phyloP scores from a whole-genome alignment of 2,113 vertebrate species.

The Mesembrinibis cayennensis region DNA sequence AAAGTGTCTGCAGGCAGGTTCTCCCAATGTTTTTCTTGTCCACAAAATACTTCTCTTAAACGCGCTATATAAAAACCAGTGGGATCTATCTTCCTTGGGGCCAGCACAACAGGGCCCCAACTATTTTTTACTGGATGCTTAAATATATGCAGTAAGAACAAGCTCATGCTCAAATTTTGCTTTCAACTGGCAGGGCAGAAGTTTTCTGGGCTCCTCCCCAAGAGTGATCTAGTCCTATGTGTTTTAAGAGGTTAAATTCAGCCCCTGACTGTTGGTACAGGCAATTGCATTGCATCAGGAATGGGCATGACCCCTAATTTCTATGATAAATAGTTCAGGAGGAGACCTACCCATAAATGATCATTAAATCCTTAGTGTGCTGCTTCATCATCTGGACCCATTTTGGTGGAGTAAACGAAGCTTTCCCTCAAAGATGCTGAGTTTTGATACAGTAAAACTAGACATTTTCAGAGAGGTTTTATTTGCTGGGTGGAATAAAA shows the following conservation, averaged over 20 bases:
- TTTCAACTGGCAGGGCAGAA: not conserved
- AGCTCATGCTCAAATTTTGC: not conserved
- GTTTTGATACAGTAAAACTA: not conserved
- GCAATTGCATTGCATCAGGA: not conserved
- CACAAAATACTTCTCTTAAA: not conserved
- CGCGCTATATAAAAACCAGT: fast-evolving
- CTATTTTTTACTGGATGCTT: not conserved
- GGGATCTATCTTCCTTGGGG: not conserved
- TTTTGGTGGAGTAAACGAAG: not conserved
- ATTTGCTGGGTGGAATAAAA: constrained; percentile 31
- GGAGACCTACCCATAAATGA: not conserved
- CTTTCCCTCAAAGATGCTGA: not conserved
- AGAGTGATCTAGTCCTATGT: not conserved
- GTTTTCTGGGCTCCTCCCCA: not conserved
- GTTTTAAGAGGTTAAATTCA: not conserved
- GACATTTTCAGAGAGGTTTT: not conserved
- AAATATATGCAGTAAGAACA: not conserved
- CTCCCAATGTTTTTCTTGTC: constrained; percentile 3
- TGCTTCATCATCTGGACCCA: not conserved
- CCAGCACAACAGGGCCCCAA: not conserved
- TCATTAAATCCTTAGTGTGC: not conserved
- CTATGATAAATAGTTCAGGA: not conserved
- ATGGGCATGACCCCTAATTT: not conserved
- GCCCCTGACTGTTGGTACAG: not conserved
- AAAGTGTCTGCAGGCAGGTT: not conserved